Evolutionary conservation across 2,888 invertebrate genomes (phyloP), one percentile per base, ranked within the genome.

Genomic region (Polydrusus tereticollis): DNA sequence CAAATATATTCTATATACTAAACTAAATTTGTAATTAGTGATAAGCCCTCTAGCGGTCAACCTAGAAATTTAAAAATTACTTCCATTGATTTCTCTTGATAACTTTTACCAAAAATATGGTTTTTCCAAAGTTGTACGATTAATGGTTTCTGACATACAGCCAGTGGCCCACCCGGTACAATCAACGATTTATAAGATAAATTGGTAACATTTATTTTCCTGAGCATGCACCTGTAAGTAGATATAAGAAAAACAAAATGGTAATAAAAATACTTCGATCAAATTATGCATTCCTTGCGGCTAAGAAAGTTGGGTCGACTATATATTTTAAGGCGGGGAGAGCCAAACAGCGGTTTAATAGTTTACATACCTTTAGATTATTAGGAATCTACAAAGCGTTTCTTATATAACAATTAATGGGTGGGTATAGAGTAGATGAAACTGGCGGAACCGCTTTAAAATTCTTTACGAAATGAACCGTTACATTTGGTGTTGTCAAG

Each of bases 241-340:
- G 8, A 33, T 33, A 36, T n/a, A 1, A 36, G 36, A 12, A 1
- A 55, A 55, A 36, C 47, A 18, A 20, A 43, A 5, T n/a, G 43
- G 23, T 47, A 66, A 66, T 43, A 43, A 55, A 66, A 66, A 47
- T n/a, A 23, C 47, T 23, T 64, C 23, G 38, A 43, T 2, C 21
- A 59, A 59, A 58, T 38, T 47, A 59, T 60, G 62, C 68, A 21
- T 71, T 47, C 68, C 77, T 69, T 59, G 69, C 74, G 76, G 77
- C 73, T 67, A 65, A 64, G 77, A 77, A 77, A 77, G 75, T 67
- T 62, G 66, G 29, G 55, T 50, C 62, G 69, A 52, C 38, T 33
- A 52, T 12, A 38, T 36, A 36, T n/a, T 20, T 36, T 36, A 33
- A 57, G 38, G 57, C 57, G 50, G 14, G 26, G 62, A 14, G 18